Conservation (phyloP, 2,888 invertebrate genomes). For the Andricus curvator region DNA sequence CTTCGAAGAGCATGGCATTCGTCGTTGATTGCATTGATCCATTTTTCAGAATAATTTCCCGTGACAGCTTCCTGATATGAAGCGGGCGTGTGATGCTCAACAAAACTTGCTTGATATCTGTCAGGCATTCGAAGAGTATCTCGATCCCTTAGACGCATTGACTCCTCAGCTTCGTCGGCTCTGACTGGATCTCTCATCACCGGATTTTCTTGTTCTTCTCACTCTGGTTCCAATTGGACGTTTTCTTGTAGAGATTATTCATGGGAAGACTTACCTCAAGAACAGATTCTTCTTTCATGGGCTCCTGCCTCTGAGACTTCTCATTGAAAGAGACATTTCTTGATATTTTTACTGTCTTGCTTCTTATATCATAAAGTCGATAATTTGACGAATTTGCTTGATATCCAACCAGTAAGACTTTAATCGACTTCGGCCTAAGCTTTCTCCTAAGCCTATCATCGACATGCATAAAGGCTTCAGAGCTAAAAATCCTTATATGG, state of each 20-base stretch:
- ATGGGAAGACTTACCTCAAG: not conserved
- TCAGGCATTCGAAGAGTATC: not conserved
- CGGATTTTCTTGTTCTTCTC: not conserved
- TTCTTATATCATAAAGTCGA: no score
- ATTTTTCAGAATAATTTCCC: not conserved
- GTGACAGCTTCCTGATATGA: slow-evolving; percentile 46
- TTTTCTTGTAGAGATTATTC: not conserved
- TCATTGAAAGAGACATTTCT: slow-evolving; percentile 7
- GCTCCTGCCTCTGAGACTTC: not conserved
- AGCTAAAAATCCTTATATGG: no score
- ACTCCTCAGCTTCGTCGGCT: not conserved
- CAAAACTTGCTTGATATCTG: slow-evolving; percentile 41
- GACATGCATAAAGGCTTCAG: no score
- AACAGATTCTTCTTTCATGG: not conserved
- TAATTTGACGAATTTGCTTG: no score
- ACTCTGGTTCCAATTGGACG: not conserved
- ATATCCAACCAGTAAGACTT: no score
- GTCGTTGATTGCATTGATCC: slow-evolving; percentile 54
- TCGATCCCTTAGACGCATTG: not conserved
- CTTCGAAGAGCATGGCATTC: no score
- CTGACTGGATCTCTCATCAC: not conserved
- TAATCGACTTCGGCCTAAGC: no score
- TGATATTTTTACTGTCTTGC: not conserved
- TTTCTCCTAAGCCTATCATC: no score
- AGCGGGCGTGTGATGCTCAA: slow-evolving; percentile 16